Base-by-base conservation (phyloP, 2,888 invertebrate species). In the Drosophila diplacantha region DNA sequence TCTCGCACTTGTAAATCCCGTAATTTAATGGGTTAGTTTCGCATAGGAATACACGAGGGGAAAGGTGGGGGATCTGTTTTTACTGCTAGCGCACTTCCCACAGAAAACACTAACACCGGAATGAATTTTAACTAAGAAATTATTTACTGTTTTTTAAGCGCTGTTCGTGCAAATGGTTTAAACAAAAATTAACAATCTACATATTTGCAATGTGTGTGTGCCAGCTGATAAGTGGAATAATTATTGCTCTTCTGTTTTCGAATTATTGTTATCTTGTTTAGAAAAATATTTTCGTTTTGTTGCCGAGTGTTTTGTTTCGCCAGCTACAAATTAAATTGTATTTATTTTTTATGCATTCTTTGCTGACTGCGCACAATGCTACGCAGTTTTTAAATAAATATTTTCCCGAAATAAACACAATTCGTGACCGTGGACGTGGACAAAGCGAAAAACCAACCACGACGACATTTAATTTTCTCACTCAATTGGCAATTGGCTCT, bases 191-290 rank as follows among this genome's bases (percentile, higher is more conserved):
- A 49, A 43, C 34, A 35, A 58, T 41, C 16, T 39, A n/a, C n/a
- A n/a, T n/a, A 31, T 22, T 22, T 29, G 37, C 29, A 8, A 14
- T 26, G 24, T 22, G 29, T n/a, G 34, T 37, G 22, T 9, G 43
- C 24, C 32, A 11, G 35, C 58, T 59, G 58, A 59, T 59, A 59
- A 56, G 54, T 54, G 46, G 34, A 35, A 35, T 47, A 47, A 54
- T 56, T 59, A 44, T 54, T 29, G 43, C 55, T 58, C 31, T 44
- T 44, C 22, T 56, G 38, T 44, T 56, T 56, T 44, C 18, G 22
- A 43, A 58, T 54, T 44, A 44, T 38, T 37, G 60, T 61, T 61
- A 61, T 51, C 60, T 51, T 41, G 32, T 32, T 56, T 56, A 20
- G 39, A 32, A 58, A 20, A 58, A 26, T 46, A 59, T 60, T 43